Evolutionary conservation across 2,113 vertebrate species (phyloP).

Genomic region (Callaeas wilsoni): DNA sequence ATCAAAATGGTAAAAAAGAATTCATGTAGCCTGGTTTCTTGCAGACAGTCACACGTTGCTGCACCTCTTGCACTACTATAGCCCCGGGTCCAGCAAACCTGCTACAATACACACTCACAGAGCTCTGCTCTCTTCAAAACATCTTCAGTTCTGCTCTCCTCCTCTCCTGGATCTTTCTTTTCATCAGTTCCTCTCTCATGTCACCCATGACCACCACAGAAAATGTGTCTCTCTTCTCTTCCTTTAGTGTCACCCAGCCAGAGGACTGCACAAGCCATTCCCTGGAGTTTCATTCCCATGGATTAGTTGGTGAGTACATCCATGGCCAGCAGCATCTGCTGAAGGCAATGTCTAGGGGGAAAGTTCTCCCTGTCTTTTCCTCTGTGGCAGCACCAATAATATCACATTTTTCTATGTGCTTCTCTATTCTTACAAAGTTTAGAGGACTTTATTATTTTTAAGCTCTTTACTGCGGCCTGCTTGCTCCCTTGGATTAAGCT

Average conservation of each 20-base stretch:
- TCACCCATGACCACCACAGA: neutral
- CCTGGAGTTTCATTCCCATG: neutral
- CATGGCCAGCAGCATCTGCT: neutral
- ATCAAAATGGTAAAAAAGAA: neutral
- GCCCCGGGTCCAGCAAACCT: neutral
- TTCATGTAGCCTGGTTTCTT: neutral
- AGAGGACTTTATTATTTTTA: neutral
- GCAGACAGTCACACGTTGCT: neutral
- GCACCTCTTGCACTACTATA: neutral
- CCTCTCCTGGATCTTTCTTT: neutral
- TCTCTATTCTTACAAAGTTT: neutral
- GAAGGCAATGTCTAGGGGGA: neutral
- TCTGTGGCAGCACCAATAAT: neutral
- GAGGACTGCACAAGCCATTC: neutral
- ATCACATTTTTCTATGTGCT: neutral
- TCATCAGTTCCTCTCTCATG: neutral
- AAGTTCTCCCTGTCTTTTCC: neutral
- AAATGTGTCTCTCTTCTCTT: neutral
- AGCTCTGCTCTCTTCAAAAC: neutral
- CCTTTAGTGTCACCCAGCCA: neutral
- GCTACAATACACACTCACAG: fast-evolving
- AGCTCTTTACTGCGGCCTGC: neutral
- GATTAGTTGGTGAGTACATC: neutral
- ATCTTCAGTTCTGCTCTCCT: neutral
- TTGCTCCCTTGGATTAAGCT: neutral